A percentile compares a stretch with the other conserved stretches of the same genome.
These are phyloP conservation scores for Hydrophis major DNA, from an alignment of 2,797 vertebrate species.

Conservation along the genomic window DNA sequence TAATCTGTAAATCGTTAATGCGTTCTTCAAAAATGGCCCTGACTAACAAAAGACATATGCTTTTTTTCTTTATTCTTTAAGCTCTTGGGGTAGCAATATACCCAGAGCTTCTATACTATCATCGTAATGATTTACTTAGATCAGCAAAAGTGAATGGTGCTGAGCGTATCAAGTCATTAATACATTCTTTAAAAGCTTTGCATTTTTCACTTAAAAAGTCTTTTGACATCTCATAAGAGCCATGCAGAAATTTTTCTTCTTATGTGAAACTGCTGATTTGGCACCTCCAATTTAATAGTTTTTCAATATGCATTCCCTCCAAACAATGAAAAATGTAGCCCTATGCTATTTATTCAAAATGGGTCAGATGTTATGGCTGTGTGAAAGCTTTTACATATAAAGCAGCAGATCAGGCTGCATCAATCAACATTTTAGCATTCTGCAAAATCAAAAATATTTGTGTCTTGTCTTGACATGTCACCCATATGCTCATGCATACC, in stretches of 20 bases:
- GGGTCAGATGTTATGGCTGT: background rate
- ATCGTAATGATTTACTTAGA: slow-evolving; percentile 5
- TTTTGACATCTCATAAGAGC: background rate
- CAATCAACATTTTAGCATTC: background rate
- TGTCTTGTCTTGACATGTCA: background rate
- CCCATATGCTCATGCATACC: background rate
- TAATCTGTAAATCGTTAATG: background rate
- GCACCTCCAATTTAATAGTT: background rate
- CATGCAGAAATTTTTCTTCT: background rate
- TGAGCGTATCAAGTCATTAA: background rate
- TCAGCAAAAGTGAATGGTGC: slow-evolving; percentile 2
- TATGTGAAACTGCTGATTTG: background rate
- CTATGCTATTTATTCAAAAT: background rate
- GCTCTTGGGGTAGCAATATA: background rate
- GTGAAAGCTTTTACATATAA: background rate
- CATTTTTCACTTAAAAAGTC: slow-evolving; percentile 2
- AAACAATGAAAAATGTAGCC: background rate
- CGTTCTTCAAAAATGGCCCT: background rate
- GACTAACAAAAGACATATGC: background rate
- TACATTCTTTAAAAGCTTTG: slow-evolving; percentile 2
- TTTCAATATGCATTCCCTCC: background rate
- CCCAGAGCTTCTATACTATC: background rate
- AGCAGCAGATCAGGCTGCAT: background rate
- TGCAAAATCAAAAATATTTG: background rate
- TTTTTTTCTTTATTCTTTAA: background rate